phyloP scores from a whole-genome alignment of 2,113 vertebrate species.

The Osmerus eperlanus region DNA sequence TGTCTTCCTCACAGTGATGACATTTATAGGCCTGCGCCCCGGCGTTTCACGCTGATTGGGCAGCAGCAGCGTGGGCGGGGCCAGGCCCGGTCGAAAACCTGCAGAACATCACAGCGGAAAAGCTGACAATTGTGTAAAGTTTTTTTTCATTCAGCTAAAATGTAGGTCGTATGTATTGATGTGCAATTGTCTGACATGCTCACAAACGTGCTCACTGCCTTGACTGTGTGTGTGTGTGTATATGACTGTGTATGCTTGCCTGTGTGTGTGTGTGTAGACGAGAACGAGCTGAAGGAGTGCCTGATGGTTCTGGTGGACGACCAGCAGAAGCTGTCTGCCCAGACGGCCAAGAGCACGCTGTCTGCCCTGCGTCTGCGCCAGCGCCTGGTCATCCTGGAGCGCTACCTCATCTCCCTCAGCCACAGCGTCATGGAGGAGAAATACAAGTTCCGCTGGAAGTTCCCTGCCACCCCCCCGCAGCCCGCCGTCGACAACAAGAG shows the following conservation, averaged over 20 bases:
- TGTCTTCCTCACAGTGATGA: constrained; percentile 24
- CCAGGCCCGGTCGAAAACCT: too few relatives aligned
- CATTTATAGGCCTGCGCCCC: neutral
- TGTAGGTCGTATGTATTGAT: too few relatives aligned
- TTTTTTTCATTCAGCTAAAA: too few relatives aligned
- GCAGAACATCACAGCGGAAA: too few relatives aligned
- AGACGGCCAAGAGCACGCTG: constrained; percentile 87
- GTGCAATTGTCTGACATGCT: too few relatives aligned
- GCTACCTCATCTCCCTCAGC: constrained; percentile 94
- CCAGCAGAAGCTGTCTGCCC: constrained; percentile 85
- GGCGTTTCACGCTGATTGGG: too few relatives aligned
- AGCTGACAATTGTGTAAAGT: too few relatives aligned
- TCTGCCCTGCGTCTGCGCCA: constrained; percentile 90
- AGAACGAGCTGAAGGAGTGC: constrained; percentile 88
- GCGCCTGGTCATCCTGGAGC: constrained; percentile 91
- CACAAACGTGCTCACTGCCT: constrained; percentile 5
- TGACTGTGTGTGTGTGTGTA: neutral
- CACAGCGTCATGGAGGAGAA: constrained; percentile 92
- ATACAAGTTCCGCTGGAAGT: constrained; percentile 88
- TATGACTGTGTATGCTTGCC: neutral
- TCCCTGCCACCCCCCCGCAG: constrained; percentile 73
- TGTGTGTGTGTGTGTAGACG: constrained; percentile 68
- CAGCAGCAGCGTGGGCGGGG: constrained; percentile 1
- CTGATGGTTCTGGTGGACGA: constrained; percentile 90
- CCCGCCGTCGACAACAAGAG: constrained; percentile 90